phyloP scores from a whole-genome alignment of 2,888 invertebrate genomes.

The Pyrrhia umbra region DNA sequence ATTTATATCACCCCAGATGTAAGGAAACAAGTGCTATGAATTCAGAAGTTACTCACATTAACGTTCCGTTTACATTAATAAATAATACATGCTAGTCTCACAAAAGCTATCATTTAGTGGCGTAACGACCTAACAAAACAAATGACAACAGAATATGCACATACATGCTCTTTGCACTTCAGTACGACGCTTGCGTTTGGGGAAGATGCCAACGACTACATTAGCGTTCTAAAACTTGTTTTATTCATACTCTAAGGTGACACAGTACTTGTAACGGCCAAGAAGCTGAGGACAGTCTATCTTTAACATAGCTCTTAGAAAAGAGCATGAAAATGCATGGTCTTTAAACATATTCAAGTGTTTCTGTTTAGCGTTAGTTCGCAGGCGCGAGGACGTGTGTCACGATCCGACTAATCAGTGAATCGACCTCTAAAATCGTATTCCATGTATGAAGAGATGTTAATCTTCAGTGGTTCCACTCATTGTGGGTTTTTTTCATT shows the following conservation, averaged over 20 bases:
- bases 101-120: conserved; percentile 7
- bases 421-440: conserved; percentile 60
- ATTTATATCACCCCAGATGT: background rate
- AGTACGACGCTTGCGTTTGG: conserved; percentile 4
- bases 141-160: background rate
- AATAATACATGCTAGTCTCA: background rate
- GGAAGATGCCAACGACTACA: conserved; percentile 32
- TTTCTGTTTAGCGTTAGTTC: conserved; percentile 45
- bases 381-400: conserved; percentile 50
- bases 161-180: background rate
- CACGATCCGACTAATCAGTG: conserved; percentile 58
- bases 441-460: conserved; percentile 56
- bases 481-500: conserved; percentile 45
- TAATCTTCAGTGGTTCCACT: conserved; percentile 42
- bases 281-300: conserved; percentile 28
- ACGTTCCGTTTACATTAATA: background rate
- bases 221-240: conserved; percentile 17
- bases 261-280: conserved; percentile 18
- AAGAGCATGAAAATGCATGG: conserved; percentile 49
- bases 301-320: conserved; percentile 37
- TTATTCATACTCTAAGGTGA: conserved; percentile 24
- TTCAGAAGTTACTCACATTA: background rate
- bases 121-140: background rate
- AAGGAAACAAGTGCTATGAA: background rate
- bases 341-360: conserved; percentile 40